Evolutionary conservation across 2,113 vertebrate genomes (phyloP), one percentile per base, ranked within the genome.

Genomic region (Vombatus ursinus): DNA sequence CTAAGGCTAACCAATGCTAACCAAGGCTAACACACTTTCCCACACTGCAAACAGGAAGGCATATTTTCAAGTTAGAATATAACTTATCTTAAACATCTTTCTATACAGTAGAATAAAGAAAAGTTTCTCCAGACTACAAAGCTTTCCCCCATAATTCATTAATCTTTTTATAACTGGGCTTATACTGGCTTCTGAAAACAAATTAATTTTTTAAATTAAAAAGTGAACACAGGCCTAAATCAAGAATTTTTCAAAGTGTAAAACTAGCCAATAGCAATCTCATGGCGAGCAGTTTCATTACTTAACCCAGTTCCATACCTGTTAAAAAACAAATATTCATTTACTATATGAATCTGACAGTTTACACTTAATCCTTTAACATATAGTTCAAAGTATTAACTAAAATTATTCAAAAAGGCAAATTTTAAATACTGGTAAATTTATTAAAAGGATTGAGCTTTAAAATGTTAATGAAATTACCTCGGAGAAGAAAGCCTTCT

Each of bases 401-500:
- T n/a, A n/a, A 77, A 84, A 84, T 44, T 44, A 44, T 16, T 84
- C 44, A 77, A 49, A 49, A 49, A 49, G 37, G n/a, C 37, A 84
- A 84, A 84, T 44, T 44, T 77, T 61, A 91, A 90, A 84, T 89
- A 48, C 24, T 48, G 8, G 3, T 23, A 8, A 44, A 51, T 0
- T 54, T 23, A 77, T 37, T 51, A 51, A 91, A 57, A 68, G 68
- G 61, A 93, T 9, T 68, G 52, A n/a, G 23, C 24, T 47, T 8
- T 24, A 48, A 22, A 26, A 91, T 3, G 48, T 91, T 93, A 49
- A 90, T 26, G 8, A 90, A 90, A 52, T 97, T 98, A 99, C 99
- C 99, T 99, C 77, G 99, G 98, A 89, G 99, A 99, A 92, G 99
- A 99, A 0, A 99, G 99, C 51, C 99, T 99, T 95, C 99, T 99